Conservation (phyloP, 2,888 invertebrate genomes). For the Cremastinae sp. region DNA sequence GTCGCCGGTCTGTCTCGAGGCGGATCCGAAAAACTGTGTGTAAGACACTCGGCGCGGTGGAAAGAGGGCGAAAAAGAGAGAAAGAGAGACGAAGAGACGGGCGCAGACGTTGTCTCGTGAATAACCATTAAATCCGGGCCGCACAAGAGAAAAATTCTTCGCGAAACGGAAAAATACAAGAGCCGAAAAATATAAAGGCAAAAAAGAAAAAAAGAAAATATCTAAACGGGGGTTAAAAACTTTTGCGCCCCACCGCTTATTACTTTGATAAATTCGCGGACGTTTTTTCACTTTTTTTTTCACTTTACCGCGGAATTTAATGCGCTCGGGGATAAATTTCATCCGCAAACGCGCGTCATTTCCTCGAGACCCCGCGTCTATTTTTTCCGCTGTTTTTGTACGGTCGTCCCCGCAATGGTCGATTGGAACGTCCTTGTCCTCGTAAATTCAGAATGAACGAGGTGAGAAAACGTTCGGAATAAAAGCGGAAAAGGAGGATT, state of each 20-base stretch:
- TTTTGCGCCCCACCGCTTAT: not conserved
- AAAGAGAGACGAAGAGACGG: not conserved
- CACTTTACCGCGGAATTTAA: slow-evolving; percentile 11
- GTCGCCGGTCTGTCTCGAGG: slow-evolving; percentile 1
- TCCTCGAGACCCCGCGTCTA: not conserved
- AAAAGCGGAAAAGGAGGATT: slow-evolving; percentile 46
- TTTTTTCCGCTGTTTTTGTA: not conserved
- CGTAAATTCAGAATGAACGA: slow-evolving; percentile 58
- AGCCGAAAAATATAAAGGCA: too few species aligned
- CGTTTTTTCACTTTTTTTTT: slow-evolving; percentile 29
- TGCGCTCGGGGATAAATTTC: slow-evolving; percentile 4
- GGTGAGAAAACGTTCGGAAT: slow-evolving; percentile 48
- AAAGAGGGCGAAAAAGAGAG: too few species aligned
- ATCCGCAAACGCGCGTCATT: slow-evolving; percentile 6
- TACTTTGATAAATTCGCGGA: too few species aligned
- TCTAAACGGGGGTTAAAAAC: slow-evolving; percentile 18
- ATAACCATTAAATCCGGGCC: slow-evolving; percentile 40
- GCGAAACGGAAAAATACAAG: not conserved
- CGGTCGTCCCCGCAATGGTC: slow-evolving; percentile 12
- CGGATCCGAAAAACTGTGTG: not conserved
- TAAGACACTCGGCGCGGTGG: slow-evolving; percentile 1
- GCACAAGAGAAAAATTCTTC: not conserved
- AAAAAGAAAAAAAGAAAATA: too few species aligned
- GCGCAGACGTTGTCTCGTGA: slow-evolving; percentile 10
- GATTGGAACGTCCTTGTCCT: slow-evolving; percentile 41